A percentile compares a stretch with the other conserved stretches of the same genome.
phyloP scores from a whole-genome alignment of 1,140 invertebrate species.

The Solenopsis fugax region DNA sequence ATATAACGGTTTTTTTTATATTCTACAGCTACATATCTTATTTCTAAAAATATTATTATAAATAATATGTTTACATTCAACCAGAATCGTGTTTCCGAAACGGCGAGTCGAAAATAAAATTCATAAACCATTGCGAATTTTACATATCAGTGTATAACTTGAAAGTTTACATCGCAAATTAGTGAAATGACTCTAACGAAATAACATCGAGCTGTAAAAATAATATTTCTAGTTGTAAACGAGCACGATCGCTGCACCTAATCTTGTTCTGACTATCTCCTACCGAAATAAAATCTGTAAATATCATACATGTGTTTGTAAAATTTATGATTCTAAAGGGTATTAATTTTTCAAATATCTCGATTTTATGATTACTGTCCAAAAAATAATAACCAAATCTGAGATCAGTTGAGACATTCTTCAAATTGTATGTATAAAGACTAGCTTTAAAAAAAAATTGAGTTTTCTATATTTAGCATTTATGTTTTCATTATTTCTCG shows the following conservation, averaged over 20 bases:
- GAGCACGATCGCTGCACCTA: neutral
- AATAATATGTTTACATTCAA: slow-evolving; percentile 11
- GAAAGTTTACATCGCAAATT: slow-evolving; percentile 24
- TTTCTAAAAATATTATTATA: slow-evolving; percentile 26
- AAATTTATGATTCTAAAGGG: neutral
- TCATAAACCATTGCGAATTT: slow-evolving; percentile 32
- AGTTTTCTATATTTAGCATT: neutral
- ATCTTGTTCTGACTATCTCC: neutral
- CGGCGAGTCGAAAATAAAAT: neutral
- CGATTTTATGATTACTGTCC: neutral
- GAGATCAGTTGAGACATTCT: neutral
- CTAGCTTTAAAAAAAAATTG: neutral
- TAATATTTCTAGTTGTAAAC: slow-evolving; percentile 18
- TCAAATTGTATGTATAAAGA: neutral
- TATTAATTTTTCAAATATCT: neutral
- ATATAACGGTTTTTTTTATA: slow-evolving; percentile 14
- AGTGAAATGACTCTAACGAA: neutral
- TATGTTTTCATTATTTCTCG: neutral
- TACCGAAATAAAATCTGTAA: slow-evolving; percentile 8
- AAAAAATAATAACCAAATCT: neutral
- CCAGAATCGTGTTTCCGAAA: neutral
- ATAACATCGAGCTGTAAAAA: neutral
- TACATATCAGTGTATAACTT: slow-evolving; percentile 20
- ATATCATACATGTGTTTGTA: neutral
- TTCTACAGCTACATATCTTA: slow-evolving; percentile 8